These are phyloP conservation scores for Drosophila fungiperda DNA, from an alignment of 2,888 invertebrate species.

Conservation along the genomic window DNA sequence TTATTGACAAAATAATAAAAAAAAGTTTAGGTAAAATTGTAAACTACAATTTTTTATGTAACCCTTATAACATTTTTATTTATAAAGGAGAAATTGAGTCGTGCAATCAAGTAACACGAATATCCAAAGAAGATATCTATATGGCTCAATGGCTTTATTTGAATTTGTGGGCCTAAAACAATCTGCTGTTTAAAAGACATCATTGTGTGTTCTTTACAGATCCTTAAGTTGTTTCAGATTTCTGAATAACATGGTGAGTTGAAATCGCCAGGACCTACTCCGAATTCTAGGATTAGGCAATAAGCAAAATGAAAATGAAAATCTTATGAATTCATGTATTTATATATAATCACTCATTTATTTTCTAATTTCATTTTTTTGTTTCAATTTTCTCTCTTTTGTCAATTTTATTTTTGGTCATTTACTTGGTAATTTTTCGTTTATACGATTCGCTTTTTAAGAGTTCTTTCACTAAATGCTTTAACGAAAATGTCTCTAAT, in stretches of 20 bases:
- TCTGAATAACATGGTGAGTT: not conserved
- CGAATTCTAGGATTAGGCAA: not conserved
- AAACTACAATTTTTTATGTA: no score
- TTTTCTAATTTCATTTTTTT: conserved; percentile 57
- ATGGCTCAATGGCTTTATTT: no score
- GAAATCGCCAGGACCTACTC: not conserved
- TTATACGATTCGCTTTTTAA: conserved; percentile 19
- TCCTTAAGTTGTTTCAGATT: not conserved
- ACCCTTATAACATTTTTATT: no score
- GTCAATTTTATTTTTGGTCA: conserved; percentile 32
- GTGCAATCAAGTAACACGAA: no score
- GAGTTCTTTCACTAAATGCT: no score
- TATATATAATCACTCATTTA: conserved; percentile 76
- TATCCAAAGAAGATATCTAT: no score
- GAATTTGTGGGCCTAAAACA: no score
- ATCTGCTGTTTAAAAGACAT: no score
- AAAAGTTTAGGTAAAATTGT: no score
- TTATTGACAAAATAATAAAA: no score
- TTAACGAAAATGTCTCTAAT: no score
- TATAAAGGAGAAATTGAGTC: no score
- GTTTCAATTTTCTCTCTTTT: conserved; percentile 31
- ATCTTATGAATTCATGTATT: conserved; percentile 44
- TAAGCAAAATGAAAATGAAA: not conserved
- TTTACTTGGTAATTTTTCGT: conserved; percentile 58
- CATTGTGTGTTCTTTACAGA: not conserved